Evolutionary conservation across 2,888 invertebrate species (phyloP).

Genomic region (Pinctada fucata): DNA sequence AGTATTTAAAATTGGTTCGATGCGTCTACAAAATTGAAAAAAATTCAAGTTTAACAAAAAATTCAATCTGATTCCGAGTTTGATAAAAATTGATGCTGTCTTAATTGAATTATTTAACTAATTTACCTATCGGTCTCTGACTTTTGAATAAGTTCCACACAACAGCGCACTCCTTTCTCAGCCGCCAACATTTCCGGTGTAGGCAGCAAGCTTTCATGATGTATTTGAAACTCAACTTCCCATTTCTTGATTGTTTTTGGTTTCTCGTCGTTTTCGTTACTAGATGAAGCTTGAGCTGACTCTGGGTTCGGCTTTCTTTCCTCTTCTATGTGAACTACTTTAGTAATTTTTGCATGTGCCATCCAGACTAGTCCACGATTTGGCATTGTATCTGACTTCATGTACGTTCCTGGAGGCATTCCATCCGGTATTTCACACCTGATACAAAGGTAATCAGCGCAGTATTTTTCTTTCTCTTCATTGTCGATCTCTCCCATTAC

Average conservation of each 20-base stretch:
- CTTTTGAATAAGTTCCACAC: slow-evolving; percentile 35
- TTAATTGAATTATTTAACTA: not conserved
- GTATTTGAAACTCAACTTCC: slow-evolving; percentile 36
- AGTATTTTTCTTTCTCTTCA: not conserved
- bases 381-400: slow-evolving; percentile 25
- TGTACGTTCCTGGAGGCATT: slow-evolving; percentile 24
- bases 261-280: not conserved
- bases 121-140: slow-evolving; percentile 32
- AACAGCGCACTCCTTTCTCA: slow-evolving; percentile 3
- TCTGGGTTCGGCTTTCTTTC: not conserved
- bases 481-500: slow-evolving; percentile 15
- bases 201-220: slow-evolving; percentile 16
- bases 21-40: slow-evolving; percentile 7
- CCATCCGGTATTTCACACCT: slow-evolving; percentile 10
- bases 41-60: not conserved
- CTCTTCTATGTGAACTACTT: slow-evolving; percentile 2
- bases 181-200: not conserved
- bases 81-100: not conserved
- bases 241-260: slow-evolving; percentile 3
- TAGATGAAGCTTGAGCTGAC: not conserved
- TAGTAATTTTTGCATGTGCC: slow-evolving; percentile 34
- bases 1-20: not conserved
- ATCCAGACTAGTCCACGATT: slow-evolving; percentile 41
- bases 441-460: slow-evolving; percentile 33
- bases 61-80: not conserved